These are phyloP conservation scores for Aethina tumida DNA, from an alignment of 1,140 invertebrate species.

Conservation along the genomic window DNA sequence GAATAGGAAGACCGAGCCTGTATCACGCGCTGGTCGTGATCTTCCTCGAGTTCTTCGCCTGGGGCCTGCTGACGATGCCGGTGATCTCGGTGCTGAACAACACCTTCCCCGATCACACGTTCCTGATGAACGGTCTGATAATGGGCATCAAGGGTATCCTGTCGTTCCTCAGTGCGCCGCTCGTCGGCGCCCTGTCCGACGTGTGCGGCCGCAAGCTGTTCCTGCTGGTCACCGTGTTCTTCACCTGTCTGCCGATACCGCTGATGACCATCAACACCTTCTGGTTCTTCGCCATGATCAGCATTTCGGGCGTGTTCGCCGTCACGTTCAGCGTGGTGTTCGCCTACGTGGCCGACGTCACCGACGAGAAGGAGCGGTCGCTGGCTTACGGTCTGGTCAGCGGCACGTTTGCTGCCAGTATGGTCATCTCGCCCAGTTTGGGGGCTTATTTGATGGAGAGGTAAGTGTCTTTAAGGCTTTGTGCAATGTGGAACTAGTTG, in stretches of 20 bases:
- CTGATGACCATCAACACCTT: conserved; percentile 98
- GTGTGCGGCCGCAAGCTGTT: conserved; percentile 98
- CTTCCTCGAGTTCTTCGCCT: conserved; percentile 99
- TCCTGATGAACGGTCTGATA: conserved; percentile 98
- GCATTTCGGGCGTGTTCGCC: conserved; percentile 95
- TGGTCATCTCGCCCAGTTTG: conserved; percentile 92
- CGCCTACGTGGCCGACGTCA: conserved; percentile 99
- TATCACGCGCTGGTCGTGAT: conserved; percentile 98
- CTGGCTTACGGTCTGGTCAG: conserved; percentile 90
- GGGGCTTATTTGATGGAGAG: conserved; percentile 86
- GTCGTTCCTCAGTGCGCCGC: conserved; percentile 92
- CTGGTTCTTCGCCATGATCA: conserved; percentile 99
- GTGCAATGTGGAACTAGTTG: not conserved
- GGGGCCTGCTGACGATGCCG: conserved; percentile 96
- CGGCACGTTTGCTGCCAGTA: conserved; percentile 97
- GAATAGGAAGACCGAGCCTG: conserved; percentile 86
- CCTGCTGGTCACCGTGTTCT: conserved; percentile 95
- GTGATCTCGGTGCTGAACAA: conserved; percentile 95
- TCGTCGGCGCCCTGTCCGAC: conserved; percentile 92
- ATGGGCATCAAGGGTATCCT: conserved; percentile 92
- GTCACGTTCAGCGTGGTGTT: conserved; percentile 99
- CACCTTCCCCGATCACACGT: conserved; percentile 98
- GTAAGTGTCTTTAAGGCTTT: conserved; percentile 41
- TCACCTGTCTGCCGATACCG: conserved; percentile 98
- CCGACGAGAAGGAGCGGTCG: conserved; percentile 90